Evolutionary conservation across 2,888 invertebrate species (phyloP).

Genomic region (Carcina quercana): DNA sequence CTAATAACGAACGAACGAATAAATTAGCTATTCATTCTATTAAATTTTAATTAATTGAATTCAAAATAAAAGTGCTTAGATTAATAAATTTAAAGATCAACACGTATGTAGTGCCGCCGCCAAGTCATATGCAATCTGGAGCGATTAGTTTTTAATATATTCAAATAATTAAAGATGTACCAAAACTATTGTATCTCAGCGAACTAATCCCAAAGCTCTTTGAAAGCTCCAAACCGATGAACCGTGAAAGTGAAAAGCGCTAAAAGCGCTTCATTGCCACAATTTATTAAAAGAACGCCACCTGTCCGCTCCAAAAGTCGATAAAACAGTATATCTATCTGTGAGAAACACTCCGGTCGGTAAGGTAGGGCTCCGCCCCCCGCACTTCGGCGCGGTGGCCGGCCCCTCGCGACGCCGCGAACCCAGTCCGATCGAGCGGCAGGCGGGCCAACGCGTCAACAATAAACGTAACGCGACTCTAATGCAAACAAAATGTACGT

Average conservation of each 20-base stretch:
- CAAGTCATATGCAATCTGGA: too few species aligned
- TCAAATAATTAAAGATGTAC: too few species aligned
- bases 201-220: too few species aligned
- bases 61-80: too few species aligned
- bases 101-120: too few species aligned
- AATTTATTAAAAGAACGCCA: constrained; percentile 1
- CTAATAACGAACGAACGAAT: too few species aligned
- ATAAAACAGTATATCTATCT: constrained; percentile 20
- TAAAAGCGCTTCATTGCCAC: constrained; percentile 3
- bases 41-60: too few species aligned
- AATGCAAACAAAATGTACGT: constrained; percentile 52
- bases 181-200: too few species aligned
- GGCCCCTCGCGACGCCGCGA: constrained; percentile 28
- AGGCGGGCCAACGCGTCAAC: constrained; percentile 38
- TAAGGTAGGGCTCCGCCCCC: constrained; percentile 35
- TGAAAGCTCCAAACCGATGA: too few species aligned
- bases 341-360: constrained; percentile 28
- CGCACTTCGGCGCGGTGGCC: constrained; percentile 30
- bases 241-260: neutral
- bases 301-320: constrained; percentile 6
- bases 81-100: too few species aligned
- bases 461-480: constrained; percentile 56
- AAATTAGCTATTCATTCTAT: too few species aligned
- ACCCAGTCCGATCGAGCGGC: constrained; percentile 69
- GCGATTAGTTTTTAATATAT: too few species aligned